Percentiles rank a stretch among this genome's conserved stretches.
Evolutionary conservation across 2,113 vertebrate species (phyloP).

Genomic region (Cacatua alba): DNA sequence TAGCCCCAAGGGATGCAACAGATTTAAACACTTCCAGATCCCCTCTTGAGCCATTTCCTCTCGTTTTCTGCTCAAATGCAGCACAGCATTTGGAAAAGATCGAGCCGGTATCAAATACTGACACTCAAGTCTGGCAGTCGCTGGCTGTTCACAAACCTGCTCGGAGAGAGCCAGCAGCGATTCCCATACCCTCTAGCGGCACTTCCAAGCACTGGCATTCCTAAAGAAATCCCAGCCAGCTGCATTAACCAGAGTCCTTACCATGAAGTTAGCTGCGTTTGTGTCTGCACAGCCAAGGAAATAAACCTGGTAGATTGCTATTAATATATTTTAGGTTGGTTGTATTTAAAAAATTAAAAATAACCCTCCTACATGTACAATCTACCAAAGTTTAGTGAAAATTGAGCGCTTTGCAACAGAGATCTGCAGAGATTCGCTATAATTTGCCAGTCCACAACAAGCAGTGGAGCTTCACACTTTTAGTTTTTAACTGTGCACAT

Average conservation of each 20-base stretch:
- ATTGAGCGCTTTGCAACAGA: not conserved
- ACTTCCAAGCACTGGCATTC: not conserved
- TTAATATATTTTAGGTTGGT: not conserved
- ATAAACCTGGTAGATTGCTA: not conserved
- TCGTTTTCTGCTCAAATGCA: not conserved
- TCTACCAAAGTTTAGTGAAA: not conserved
- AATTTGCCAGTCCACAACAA: not conserved
- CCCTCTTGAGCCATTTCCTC: not conserved
- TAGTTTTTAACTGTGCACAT: not conserved
- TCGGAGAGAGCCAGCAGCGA: not conserved
- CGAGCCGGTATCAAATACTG: not conserved
- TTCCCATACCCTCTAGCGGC: slow-evolving; percentile 50
- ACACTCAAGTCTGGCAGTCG: not conserved
- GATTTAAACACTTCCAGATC: not conserved
- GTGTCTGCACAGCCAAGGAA: not conserved
- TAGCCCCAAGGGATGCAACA: not conserved
- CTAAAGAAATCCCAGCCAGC: not conserved
- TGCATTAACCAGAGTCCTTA: not conserved
- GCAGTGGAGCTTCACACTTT: not conserved
- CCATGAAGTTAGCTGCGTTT: not conserved
- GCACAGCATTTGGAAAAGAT: not conserved
- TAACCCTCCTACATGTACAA: fast-evolving
- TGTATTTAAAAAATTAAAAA: not conserved
- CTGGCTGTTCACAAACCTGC: not conserved
- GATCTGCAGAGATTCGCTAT: not conserved